These are phyloP conservation scores for Clostera curtula DNA, from an alignment of 2,888 invertebrate species.

Conservation along the genomic window DNA sequence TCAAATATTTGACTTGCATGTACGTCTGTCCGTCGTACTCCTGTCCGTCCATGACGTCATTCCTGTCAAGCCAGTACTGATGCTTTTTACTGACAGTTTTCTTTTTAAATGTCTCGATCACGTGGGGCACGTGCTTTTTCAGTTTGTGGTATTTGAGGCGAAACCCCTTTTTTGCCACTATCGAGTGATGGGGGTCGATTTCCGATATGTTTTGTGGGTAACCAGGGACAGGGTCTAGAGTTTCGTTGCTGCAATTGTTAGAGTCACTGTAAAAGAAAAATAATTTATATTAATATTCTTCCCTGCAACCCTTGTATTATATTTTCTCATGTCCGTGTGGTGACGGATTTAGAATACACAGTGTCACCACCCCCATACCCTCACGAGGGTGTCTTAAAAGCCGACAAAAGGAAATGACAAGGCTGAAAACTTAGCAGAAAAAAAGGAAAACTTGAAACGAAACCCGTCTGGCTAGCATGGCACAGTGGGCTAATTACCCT, in stretches of 20 bases:
- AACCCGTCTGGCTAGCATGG: too few relatives aligned
- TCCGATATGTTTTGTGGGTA: conserved; percentile 44
- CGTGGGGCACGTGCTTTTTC: conserved; percentile 41
- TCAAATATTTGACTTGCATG: conserved; percentile 67
- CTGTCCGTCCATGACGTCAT: conserved; percentile 47
- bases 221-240: conserved; percentile 31
- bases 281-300: neutral
- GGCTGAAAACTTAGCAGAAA: too few relatives aligned
- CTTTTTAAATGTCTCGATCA: conserved; percentile 41
- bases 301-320: too few relatives aligned
- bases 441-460: too few relatives aligned
- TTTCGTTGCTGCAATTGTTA: conserved; percentile 46
- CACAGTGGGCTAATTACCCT: too few relatives aligned
- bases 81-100: conserved; percentile 48
- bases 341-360: too few relatives aligned
- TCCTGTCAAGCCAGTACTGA: conserved; percentile 21
- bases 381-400: too few relatives aligned
- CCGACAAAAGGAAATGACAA: too few relatives aligned
- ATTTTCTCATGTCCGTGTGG: too few relatives aligned
- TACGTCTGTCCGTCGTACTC: conserved; percentile 57
- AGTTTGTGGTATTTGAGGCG: conserved; percentile 48
- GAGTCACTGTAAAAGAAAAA: conserved; percentile 32
- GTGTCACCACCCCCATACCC: too few relatives aligned
- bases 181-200: conserved; percentile 46
- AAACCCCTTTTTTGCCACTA: conserved; percentile 60